Conservation (phyloP, 2,113 vertebrate genomes). For the Fregetta grallaria region DNA sequence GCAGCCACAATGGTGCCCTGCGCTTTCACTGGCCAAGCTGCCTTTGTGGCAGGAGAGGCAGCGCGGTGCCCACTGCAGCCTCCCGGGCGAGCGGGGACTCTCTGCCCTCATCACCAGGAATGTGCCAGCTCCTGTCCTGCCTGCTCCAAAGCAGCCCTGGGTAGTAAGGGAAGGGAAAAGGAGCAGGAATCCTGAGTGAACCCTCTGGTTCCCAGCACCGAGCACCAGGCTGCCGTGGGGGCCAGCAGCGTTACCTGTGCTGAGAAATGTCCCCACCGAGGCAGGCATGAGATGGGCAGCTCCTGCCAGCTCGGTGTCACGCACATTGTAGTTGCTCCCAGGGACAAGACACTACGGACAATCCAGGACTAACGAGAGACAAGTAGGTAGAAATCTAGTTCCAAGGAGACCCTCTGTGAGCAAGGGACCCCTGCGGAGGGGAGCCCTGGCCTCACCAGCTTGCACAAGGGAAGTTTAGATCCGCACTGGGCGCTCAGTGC, state of each 20-base stretch:
- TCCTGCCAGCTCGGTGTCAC: accelerated
- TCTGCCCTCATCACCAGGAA: not conserved
- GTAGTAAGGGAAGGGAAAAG: not conserved
- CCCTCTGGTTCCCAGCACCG: not conserved
- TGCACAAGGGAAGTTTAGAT: not conserved
- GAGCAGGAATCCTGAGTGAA: conserved; percentile 8
- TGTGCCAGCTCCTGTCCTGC: not conserved
- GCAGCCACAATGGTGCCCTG: not conserved
- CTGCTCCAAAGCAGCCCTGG: not conserved
- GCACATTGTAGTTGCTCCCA: accelerated
- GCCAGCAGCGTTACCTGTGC: not conserved
- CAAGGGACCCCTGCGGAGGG: not conserved
- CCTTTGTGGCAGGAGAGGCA: not conserved
- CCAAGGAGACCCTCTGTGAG: not conserved
- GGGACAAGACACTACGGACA: not conserved
- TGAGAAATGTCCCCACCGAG: not conserved
- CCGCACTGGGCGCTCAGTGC: conserved; percentile 69
- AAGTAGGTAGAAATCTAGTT: not conserved
- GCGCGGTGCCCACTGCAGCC: not conserved
- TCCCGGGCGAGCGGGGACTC: accelerated
- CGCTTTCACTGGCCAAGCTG: not conserved
- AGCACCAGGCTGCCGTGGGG: not conserved
- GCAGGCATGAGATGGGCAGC: not conserved
- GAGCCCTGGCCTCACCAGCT: not conserved
- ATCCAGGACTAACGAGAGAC: not conserved